Base-by-base conservation (phyloP, 1,140 invertebrate genomes). In the Zeugodacus cucurbitae region DNA sequence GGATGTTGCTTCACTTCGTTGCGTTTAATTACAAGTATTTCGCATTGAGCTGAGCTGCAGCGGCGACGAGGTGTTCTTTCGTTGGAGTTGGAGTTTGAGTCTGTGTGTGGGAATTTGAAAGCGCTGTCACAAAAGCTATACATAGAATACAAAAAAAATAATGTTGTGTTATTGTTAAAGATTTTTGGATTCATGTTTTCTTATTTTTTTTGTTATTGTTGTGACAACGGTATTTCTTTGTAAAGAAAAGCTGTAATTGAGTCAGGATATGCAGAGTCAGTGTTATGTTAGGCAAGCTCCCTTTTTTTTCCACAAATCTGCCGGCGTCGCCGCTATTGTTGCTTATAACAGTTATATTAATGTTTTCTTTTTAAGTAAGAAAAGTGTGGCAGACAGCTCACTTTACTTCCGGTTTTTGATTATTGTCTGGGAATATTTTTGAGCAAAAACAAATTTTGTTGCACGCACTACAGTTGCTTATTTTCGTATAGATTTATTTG, bases 251-350 rank as follows among this genome's bases (percentile, higher is more conserved):
- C 14, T 48, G 48, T 48, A 92, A 92, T 92, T 92, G 92, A 91
- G 89, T 91, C 90, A 90, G 91, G 91, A 92, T 91, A 92, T 92
- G 91, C 91, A 90, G 90, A 91, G 91, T 92, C 91, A 92, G 90
- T 88, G 89, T 86, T 41, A 34, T 57, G 26, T 86, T 4, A 29
- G 89, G 89, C 89, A 89, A 91, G 90, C 91, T 90, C 90, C 90
- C 26, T 20, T 0, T 29, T 29, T 29, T 32, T 34, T 67, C 5
- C 10, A 3, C 32, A 34, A 32, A 70, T 70, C 14, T 17, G 6
- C 34, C 4, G 70, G 17, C 4, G 70, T 2, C 70, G 14, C 70
- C 3, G 17, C 70, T n/a, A 22, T 74, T 41, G 17, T 74, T 37
- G 17, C 37, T 37, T 37, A 8, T 17, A 70, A 32, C 14, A 44